A percentile compares a stretch with the other conserved stretches of the same genome.
Evolutionary conservation across 2,797 vertebrate genomes (phyloP).

Genomic region (Helarctos malayanus): DNA sequence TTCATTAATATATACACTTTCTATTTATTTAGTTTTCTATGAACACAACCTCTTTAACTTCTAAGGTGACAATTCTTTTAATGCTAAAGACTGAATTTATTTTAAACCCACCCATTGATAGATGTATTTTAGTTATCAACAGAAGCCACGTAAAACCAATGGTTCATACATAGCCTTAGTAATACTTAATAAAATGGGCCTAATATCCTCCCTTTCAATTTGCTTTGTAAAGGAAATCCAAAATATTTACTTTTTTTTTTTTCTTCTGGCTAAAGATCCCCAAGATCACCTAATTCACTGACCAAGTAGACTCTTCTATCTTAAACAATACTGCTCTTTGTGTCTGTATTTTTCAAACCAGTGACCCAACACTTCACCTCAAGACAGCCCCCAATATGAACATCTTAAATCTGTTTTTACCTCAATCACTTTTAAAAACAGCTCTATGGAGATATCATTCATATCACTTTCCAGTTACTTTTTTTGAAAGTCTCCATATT

Average conservation of each 20-base stretch:
- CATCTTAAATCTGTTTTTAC: constrained; percentile 4
- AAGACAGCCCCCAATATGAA: background rate
- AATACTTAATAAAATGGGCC: constrained; percentile 7
- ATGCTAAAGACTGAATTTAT: constrained; percentile 25
- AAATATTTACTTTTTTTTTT: constrained; percentile 8
- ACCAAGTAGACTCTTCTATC: background rate
- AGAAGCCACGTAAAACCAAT: constrained; percentile 46
- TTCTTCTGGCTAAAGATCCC: constrained; percentile 7
- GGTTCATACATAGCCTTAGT: background rate
- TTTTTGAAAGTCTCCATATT: constrained; percentile 54
- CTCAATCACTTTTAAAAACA: background rate
- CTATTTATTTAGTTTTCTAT: constrained; percentile 39
- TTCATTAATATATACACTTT: constrained; percentile 40
- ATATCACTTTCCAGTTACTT: background rate
- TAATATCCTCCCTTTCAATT: background rate
- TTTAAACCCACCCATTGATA: constrained; percentile 5
- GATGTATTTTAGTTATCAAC: constrained; percentile 40
- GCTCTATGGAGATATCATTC: background rate
- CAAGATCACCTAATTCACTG: background rate
- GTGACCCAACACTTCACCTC: background rate
- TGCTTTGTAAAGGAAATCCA: constrained; percentile 50
- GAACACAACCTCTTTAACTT: constrained; percentile 45
- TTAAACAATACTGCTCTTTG: background rate
- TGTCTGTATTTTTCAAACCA: background rate
- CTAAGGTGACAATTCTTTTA: constrained; percentile 12